Evolutionary conservation across 2,797 vertebrate genomes (phyloP).

Genomic region (Tarsius wallacei): DNA sequence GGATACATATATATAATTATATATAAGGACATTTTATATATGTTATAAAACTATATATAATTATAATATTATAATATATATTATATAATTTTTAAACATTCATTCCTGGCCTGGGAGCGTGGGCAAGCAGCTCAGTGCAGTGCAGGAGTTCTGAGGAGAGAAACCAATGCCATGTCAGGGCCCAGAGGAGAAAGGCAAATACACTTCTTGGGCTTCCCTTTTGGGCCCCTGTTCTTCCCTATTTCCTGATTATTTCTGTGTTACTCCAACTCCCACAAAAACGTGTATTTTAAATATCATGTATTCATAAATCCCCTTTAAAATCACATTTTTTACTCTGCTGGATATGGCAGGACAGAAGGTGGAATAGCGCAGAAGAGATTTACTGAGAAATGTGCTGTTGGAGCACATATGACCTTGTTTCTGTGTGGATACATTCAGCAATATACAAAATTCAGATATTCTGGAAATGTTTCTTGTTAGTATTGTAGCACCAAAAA

Average conservation of each 20-base stretch:
- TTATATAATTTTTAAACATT: no score
- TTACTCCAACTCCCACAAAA: neutral
- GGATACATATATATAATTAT: no score
- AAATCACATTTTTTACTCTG: neutral
- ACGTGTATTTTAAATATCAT: neutral
- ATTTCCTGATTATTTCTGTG: neutral
- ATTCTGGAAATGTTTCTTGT: neutral
- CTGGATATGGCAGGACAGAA: neutral
- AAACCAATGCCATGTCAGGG: accelerated
- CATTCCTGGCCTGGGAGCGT: neutral
- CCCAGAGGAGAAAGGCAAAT: accelerated
- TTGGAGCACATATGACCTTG: accelerated
- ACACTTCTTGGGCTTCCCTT: accelerated
- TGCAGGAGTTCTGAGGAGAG: accelerated
- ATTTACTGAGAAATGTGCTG: neutral
- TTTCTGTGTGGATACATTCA: neutral
- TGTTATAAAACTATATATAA: no score
- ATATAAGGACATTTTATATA: no score
- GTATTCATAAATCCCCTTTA: neutral
- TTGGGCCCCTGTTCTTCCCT: neutral
- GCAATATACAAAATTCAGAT: neutral
- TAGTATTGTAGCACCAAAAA: neutral
- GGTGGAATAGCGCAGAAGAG: neutral
- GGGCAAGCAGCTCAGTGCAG: neutral
- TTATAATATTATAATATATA: no score